Percentiles rank a stretch among this genome's conserved stretches.
These are phyloP conservation scores for Scaptomyza tumidula DNA, from an alignment of 2,888 invertebrate genomes.

Conservation along the genomic window DNA sequence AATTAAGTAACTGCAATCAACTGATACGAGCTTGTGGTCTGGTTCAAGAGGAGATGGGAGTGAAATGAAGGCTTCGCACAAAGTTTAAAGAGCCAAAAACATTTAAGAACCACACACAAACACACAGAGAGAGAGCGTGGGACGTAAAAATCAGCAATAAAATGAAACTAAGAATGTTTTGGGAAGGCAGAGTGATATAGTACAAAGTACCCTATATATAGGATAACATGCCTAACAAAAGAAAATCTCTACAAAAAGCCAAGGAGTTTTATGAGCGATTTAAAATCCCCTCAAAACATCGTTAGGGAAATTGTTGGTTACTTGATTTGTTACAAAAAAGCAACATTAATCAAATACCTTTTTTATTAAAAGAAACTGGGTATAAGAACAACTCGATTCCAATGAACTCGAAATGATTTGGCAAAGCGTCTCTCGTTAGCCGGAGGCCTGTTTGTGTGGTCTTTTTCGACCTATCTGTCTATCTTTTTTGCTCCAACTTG, in stretches of 20 bases:
- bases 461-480: conserved; percentile 18
- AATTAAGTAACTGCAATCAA: conserved; percentile 77
- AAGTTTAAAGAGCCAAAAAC: conserved; percentile 8
- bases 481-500: conserved; percentile 42
- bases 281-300: too few relatives aligned
- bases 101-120: conserved; percentile 16
- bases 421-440: conserved; percentile 45
- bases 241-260: neutral
- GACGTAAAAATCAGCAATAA: conserved; percentile 33
- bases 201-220: neutral
- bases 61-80: neutral
- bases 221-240: too few relatives aligned
- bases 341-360: neutral
- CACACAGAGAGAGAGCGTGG: conserved; percentile 22
- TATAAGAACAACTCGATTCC: conserved; percentile 41
- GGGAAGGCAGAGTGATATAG: neutral
- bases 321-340: neutral
- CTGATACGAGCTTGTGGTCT: conserved; percentile 45
- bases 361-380: conserved; percentile 4
- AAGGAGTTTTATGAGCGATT: too few relatives aligned
- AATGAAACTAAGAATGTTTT: conserved; percentile 3
- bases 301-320: too few relatives aligned
- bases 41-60: neutral
- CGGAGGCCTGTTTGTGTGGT: conserved; percentile 49
- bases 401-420: conserved; percentile 51